Conservation (phyloP, 2,888 invertebrate genomes). For the Synanthedon myopaeformis region DNA sequence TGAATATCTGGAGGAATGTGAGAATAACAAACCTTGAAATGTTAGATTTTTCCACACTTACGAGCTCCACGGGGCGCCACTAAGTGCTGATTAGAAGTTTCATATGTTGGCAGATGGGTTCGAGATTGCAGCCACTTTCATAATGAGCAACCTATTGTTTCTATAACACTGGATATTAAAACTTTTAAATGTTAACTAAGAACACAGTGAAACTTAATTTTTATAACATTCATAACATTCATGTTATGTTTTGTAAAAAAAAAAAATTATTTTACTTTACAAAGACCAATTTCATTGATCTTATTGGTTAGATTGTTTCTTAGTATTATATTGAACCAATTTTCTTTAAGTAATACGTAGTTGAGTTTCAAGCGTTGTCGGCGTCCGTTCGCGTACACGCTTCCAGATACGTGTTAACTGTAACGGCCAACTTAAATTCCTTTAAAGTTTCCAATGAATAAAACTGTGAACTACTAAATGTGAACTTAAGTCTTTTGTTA, state of each 20-base stretch:
- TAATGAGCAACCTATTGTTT: not conserved
- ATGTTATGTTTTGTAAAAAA: too few species aligned
- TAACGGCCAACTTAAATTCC: not conserved
- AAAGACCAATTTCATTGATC: too few species aligned
- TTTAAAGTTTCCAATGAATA: not conserved
- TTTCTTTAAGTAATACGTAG: too few species aligned
- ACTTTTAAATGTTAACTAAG: not conserved
- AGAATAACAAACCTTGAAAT: not conserved
- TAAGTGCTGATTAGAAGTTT: conserved; percentile 53
- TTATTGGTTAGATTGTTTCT: too few species aligned
- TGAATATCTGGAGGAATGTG: too few species aligned
- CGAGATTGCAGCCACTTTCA: conserved; percentile 13
- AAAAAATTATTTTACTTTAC: too few species aligned
- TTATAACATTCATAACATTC: too few species aligned
- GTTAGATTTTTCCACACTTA: conserved; percentile 20
- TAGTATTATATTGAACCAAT: too few species aligned
- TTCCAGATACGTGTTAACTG: not conserved
- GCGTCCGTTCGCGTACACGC: not conserved
- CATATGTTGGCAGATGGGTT: conserved; percentile 36
- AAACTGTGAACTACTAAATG: not conserved
- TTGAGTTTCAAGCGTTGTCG: not conserved
- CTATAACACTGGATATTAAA: not conserved
- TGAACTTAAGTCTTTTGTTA: not conserved
- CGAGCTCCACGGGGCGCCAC: conserved; percentile 23
- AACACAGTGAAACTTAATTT: too few species aligned